These are phyloP conservation scores for Aleiodes sp. DNA, from an alignment of 1,140 invertebrate genomes.

Conservation along the genomic window DNA sequence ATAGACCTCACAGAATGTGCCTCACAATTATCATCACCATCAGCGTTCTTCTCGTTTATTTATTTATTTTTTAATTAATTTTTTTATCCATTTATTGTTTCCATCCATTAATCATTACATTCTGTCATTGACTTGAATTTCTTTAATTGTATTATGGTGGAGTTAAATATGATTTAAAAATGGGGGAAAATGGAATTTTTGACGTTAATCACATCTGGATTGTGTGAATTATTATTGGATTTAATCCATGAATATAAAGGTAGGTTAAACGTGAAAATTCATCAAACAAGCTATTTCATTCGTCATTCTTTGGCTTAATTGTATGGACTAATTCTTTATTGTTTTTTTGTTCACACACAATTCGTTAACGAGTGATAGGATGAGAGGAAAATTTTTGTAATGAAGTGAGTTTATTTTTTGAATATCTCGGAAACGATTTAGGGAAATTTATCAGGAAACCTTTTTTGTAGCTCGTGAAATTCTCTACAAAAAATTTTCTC, in stretches of 20 bases:
- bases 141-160: neutral
- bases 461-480: no score
- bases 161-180: neutral
- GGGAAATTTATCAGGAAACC: no score
- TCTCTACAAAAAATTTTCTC: no score
- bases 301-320: neutral
- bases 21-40: neutral
- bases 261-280: constrained; percentile 35
- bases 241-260: constrained; percentile 31
- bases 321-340: constrained; percentile 18
- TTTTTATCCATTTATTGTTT: neutral
- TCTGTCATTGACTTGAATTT: no score
- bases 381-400: no score
- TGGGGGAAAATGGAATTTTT: neutral
- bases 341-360: constrained; percentile 3
- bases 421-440: no score
- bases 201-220: neutral
- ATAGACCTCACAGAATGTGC: constrained; percentile 46
- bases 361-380: neutral
- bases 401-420: no score
- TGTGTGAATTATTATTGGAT: constrained; percentile 22
- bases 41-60: neutral
- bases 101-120: no score
- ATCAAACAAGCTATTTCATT: constrained; percentile 29
- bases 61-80: neutral